phyloP scores from a whole-genome alignment of 2,888 invertebrate genomes.

The Nephrotoma appendiculata region DNA sequence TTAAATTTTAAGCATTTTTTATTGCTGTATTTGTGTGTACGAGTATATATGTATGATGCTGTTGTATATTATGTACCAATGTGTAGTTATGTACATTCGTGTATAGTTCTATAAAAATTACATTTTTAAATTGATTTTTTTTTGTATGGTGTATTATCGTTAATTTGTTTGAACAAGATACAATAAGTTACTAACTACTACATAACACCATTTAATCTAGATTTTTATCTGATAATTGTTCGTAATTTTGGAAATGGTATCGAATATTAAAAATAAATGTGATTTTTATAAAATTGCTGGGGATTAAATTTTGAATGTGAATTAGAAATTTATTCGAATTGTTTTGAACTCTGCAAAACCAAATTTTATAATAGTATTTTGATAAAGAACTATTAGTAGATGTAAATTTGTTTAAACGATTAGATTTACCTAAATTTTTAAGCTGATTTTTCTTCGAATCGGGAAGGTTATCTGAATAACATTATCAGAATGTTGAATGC shows the following conservation, averaged over 20 bases:
- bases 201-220: background rate
- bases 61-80: background rate
- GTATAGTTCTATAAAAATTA: background rate
- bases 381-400: too few species aligned
- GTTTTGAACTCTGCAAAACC: too few species aligned
- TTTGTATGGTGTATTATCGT: background rate
- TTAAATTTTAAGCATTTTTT: background rate
- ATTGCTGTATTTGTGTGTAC: background rate
- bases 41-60: background rate
- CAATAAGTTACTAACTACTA: background rate
- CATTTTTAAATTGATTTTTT: background rate
- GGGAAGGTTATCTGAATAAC: too few species aligned
- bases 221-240: background rate
- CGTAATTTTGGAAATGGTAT: background rate
- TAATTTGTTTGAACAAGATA: background rate
- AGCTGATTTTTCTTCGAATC: too few species aligned
- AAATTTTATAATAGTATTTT: too few species aligned
- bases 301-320: too few species aligned
- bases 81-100: background rate
- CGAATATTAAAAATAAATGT: too few species aligned
- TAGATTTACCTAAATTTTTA: too few species aligned
- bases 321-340: too few species aligned
- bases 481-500: too few species aligned
- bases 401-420: too few species aligned
- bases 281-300: too few species aligned